Conservation (phyloP, 2,797 vertebrate species). For the Miichthys miiuy region DNA sequence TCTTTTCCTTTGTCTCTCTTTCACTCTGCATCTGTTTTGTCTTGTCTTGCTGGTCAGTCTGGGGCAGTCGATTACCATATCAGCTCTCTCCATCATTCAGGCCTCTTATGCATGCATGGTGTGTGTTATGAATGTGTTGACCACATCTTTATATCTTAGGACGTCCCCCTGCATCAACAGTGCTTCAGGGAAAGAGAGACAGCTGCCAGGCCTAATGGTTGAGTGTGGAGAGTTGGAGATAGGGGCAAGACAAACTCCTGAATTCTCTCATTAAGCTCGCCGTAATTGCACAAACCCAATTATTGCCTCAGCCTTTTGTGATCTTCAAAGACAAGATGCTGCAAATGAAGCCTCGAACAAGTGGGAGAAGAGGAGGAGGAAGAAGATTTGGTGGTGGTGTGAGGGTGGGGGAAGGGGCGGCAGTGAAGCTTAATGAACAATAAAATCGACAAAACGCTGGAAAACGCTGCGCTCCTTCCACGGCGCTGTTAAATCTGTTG, state of each 20-base stretch:
- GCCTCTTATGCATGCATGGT: slow-evolving; percentile 5
- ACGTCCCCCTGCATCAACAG: slow-evolving; percentile 37
- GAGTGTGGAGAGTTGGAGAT: slow-evolving; percentile 69
- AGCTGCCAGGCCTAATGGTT: slow-evolving; percentile 38
- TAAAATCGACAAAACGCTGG: slow-evolving; percentile 84
- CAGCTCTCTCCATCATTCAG: slow-evolving; percentile 42
- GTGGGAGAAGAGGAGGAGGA: slow-evolving; percentile 60
- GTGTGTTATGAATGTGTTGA: slow-evolving; percentile 29
- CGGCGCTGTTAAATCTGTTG: slow-evolving; percentile 85
- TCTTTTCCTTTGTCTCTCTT: slow-evolving; percentile 26
- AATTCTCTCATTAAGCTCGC: slow-evolving; percentile 85
- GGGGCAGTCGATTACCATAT: slow-evolving; percentile 60
- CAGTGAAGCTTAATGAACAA: slow-evolving; percentile 85
- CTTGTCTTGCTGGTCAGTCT: slow-evolving; percentile 30
- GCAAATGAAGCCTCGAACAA: slow-evolving; percentile 83
- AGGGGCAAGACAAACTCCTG: slow-evolving; percentile 76
- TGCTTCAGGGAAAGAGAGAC: slow-evolving; percentile 35
- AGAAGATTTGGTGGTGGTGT: slow-evolving; percentile 47
- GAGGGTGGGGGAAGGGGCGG: slow-evolving; percentile 17
- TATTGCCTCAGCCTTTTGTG: slow-evolving; percentile 87
- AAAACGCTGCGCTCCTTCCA: slow-evolving; percentile 67
- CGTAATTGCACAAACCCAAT: slow-evolving; percentile 89
- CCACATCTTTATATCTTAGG: slow-evolving; percentile 45
- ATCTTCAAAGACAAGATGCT: slow-evolving; percentile 86
- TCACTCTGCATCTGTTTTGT: slow-evolving; percentile 15